These are phyloP conservation scores for Tetraodon nigroviridis DNA, from an alignment of 2,113 vertebrate species.

Conservation along the genomic window DNA sequence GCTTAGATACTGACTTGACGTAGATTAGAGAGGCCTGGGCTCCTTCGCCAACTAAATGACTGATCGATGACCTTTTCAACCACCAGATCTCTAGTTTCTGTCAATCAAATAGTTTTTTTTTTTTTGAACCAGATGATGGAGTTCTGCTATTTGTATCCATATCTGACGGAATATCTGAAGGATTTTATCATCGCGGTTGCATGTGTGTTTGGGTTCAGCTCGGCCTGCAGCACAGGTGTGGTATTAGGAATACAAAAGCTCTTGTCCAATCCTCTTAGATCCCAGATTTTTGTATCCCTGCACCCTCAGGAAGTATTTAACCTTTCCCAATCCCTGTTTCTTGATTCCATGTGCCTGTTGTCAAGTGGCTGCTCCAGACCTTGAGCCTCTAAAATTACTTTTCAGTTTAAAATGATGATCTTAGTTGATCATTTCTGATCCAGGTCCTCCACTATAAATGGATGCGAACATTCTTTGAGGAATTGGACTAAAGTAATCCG, in stretches of 20 bases:
- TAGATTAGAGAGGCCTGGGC: too few species aligned
- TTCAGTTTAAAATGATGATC: slow-evolving; percentile 27
- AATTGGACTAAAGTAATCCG: not conserved
- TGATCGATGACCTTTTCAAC: not conserved
- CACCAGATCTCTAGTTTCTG: not conserved
- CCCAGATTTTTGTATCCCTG: slow-evolving; percentile 6
- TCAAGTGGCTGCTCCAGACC: slow-evolving; percentile 13
- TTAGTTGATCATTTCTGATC: slow-evolving; percentile 20
- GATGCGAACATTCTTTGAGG: slow-evolving; percentile 22
- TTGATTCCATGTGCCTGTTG: not conserved
- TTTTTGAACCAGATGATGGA: not conserved
- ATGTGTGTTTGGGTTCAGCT: not conserved
- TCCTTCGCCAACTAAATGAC: not conserved
- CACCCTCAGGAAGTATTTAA: slow-evolving; percentile 12
- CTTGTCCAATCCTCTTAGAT: not conserved
- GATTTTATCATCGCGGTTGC: not conserved
- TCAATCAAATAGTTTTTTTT: not conserved
- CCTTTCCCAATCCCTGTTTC: not conserved
- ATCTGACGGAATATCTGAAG: not conserved
- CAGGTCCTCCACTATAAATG: slow-evolving; percentile 27
- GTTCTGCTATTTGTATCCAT: not conserved
- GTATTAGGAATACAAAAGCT: slow-evolving; percentile 14
- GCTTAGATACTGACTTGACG: too few species aligned
- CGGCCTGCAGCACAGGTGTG: not conserved
- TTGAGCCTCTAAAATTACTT: slow-evolving; percentile 14